A percentile compares a stretch with the other conserved stretches of the same genome.
These are phyloP conservation scores for Aphidius gifuensis DNA, from an alignment of 1,140 invertebrate species.

Conservation along the genomic window DNA sequence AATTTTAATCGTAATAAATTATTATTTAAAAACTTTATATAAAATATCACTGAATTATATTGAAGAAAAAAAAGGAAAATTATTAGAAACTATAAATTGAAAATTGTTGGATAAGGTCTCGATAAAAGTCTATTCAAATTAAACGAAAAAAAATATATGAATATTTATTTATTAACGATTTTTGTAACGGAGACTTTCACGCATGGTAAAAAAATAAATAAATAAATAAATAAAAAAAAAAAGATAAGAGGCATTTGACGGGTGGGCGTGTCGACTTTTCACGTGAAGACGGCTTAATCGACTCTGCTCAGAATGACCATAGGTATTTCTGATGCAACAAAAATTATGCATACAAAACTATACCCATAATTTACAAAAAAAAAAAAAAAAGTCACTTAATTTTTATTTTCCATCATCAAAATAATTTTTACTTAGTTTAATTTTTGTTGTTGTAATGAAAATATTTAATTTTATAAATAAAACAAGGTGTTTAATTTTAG, in stretches of 20 bases:
- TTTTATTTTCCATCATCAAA: neutral
- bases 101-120: too few relatives aligned
- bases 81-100: too few relatives aligned
- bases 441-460: too few relatives aligned
- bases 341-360: neutral
- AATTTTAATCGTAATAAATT: too few relatives aligned
- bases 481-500: neutral
- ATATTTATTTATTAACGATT: too few relatives aligned
- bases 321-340: neutral
- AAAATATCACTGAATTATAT: too few relatives aligned
- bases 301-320: neutral
- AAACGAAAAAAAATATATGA: too few relatives aligned
- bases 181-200: too few relatives aligned
- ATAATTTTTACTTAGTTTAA: neutral
- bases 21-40: too few relatives aligned
- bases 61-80: too few relatives aligned
- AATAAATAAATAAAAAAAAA: slow-evolving; percentile 1
- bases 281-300: slow-evolving; percentile 23
- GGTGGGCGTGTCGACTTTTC: slow-evolving; percentile 10
- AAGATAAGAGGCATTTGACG: neutral
- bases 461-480: too few relatives aligned
- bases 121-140: too few relatives aligned
- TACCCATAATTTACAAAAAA: neutral
- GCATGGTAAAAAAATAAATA: neutral
- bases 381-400: neutral